A percentile compares a stretch with the other conserved stretches of the same genome.
These are phyloP conservation scores for Dendrocincla tyrannina DNA, from an alignment of 2,797 vertebrate genomes.

Conservation along the genomic window DNA sequence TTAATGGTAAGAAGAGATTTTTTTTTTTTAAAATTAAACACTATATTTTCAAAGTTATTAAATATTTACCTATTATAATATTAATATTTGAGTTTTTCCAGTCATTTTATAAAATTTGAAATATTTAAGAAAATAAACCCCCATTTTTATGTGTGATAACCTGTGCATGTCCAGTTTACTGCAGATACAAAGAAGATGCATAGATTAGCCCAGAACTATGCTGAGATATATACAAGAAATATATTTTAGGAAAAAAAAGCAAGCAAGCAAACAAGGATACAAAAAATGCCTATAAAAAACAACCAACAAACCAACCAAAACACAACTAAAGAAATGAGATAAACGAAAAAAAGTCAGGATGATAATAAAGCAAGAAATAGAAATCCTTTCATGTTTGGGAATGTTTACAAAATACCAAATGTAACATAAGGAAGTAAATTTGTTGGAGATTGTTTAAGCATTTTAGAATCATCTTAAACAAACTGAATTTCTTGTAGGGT, in stretches of 20 bases:
- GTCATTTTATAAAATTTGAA: not conserved
- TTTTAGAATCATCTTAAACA: not conserved
- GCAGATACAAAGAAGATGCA: not conserved
- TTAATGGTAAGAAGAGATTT: not conserved
- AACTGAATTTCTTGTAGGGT: not conserved
- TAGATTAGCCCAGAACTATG: not conserved
- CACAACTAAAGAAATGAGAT: not conserved
- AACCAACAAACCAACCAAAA: not conserved
- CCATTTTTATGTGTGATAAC: not conserved
- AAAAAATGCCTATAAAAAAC: not conserved
- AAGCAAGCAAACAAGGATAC: fast-evolving
- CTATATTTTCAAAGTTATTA: not conserved
- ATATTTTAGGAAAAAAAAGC: not conserved
- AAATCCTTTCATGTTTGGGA: not conserved
- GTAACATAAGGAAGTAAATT: not conserved
- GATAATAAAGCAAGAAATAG: not conserved
- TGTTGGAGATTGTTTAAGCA: not conserved
- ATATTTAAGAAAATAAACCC: not conserved
- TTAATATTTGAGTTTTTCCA: not conserved
- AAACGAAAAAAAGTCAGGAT: not conserved
- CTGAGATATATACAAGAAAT: not conserved
- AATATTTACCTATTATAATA: not conserved
- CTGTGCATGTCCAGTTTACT: not conserved
- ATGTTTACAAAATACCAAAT: not conserved
- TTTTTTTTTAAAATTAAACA: not conserved